phyloP scores from a whole-genome alignment of 2,113 vertebrate genomes.

The Melanostigma gelatinosum region DNA sequence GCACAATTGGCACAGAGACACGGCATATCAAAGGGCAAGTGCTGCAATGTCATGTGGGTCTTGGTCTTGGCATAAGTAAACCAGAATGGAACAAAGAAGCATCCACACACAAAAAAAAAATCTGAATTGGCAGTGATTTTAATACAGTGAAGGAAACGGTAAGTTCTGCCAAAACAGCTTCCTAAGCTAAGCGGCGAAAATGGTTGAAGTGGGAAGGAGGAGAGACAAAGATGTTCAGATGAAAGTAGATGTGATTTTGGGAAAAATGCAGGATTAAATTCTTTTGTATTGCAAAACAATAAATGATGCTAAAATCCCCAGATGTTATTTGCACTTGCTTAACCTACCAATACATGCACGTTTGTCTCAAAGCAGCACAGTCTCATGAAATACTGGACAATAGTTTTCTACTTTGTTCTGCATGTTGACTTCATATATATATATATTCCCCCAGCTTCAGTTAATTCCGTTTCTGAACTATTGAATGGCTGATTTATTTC shows the following conservation, averaged over 20 bases:
- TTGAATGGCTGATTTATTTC: slow-evolving; percentile 48
- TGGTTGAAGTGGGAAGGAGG: slow-evolving; percentile 21
- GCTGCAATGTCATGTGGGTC: slow-evolving; percentile 36
- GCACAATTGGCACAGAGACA: slow-evolving; percentile 35
- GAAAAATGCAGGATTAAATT: slow-evolving; percentile 8
- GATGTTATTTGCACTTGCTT: slow-evolving; percentile 3
- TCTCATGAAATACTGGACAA: slow-evolving; percentile 22
- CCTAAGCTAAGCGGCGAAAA: slow-evolving; percentile 19
- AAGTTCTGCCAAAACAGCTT: slow-evolving; percentile 35
- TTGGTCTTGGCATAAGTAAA: slow-evolving; percentile 47
- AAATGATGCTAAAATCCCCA: slow-evolving; percentile 17
- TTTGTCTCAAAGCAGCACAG: slow-evolving; percentile 23
- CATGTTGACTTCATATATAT: slow-evolving; percentile 13
- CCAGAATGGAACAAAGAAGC: slow-evolving; percentile 42
- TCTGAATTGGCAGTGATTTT: slow-evolving; percentile 18
- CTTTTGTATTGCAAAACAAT: neutral
- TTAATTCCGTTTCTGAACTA: slow-evolving; percentile 60
- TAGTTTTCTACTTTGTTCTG: slow-evolving; percentile 12
- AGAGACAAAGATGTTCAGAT: slow-evolving; percentile 26
- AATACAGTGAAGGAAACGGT: slow-evolving; percentile 24
- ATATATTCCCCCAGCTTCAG: slow-evolving; percentile 27
- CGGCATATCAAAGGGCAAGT: slow-evolving; percentile 34
- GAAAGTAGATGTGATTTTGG: slow-evolving; percentile 17
- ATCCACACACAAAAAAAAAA: slow-evolving; percentile 18
- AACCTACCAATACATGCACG: neutral